These are phyloP conservation scores for Psittacula derbiana DNA, from an alignment of 2,797 vertebrate genomes.

Conservation along the genomic window DNA sequence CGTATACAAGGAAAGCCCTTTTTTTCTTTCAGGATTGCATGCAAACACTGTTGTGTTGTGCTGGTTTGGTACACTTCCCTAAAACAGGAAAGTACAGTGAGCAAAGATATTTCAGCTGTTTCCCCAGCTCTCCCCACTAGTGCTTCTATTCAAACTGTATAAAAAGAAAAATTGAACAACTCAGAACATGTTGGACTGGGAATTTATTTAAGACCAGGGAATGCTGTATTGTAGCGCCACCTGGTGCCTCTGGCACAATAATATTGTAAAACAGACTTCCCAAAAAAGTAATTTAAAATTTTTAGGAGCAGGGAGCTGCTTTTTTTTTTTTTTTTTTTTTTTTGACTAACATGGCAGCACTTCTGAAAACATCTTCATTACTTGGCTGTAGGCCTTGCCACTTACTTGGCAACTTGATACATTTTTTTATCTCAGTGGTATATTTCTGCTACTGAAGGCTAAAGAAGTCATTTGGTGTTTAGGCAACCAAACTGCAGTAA, in stretches of 20 bases:
- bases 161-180: not conserved
- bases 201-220: not conserved
- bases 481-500: not conserved
- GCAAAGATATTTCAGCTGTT: not conserved
- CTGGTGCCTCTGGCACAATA: not conserved
- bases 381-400: not conserved
- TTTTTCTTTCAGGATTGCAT: not conserved
- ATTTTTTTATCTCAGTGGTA: not conserved
- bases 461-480: not conserved
- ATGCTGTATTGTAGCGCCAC: not conserved
- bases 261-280: not conserved
- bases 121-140: not conserved
- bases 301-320: not conserved
- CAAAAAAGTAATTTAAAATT: fast-evolving
- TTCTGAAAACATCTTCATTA: not conserved
- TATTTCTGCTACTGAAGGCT: not conserved
- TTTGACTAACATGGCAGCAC: not conserved
- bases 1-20: not conserved
- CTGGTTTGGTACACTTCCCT: not conserved
- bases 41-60: not conserved
- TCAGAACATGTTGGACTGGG: not conserved
- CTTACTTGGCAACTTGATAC: not conserved
- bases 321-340: not conserved
- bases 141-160: not conserved
- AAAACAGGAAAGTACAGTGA: not conserved